Evolutionary conservation across 1,140 invertebrate species (phyloP), one percentile per base, ranked within the genome.

Genomic region (Mizuhopecten yessoensis): DNA sequence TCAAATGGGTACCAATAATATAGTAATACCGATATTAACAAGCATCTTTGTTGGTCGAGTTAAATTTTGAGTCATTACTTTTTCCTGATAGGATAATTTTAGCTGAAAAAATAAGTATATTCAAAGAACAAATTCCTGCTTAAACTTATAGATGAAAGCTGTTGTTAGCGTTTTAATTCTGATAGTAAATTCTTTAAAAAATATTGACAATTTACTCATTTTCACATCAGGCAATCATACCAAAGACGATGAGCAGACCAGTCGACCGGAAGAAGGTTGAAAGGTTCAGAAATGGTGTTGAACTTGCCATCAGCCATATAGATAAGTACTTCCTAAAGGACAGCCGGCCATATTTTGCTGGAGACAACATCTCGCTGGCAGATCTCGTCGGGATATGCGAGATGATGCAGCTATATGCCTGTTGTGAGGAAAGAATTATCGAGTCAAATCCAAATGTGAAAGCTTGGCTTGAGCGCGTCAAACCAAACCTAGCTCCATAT

Each of bases 331-430:
- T 97, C 95, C 94, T 97, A 33, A 90, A 57, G 33, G 90, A 92
- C 29, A 49, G 87, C 0, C 87, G 87, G 36, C 97, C 97, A 34
- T 99, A 97, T 94, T 96, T 99, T 9, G 96, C 96, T 33, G 98
- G 98, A 0, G 95, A 98, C 93, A 94, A 97, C 89, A 97, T 98
- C 0, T 97, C 97, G 15, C 97, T 98, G 17, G 98, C 98, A 34
- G 98, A 99, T 96, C 96, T 99, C 90, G 97, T 98, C 90, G 98
- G 97, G 0, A 97, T 97, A 23, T 98, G 98, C 95, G 98, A 98
- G 97, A 96, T 99, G 33, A 98, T 98, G 96, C 98, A 98, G 97
- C 97, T 98, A 97, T 98, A 98, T 95, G 96, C 98, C 94, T 97
- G 97, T 45, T 89, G 87, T 75, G 98, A 97, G 75, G 98, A 97